Evolutionary conservation across 1,140 invertebrate genomes (phyloP).

Genomic region (Forficula auricularia): DNA sequence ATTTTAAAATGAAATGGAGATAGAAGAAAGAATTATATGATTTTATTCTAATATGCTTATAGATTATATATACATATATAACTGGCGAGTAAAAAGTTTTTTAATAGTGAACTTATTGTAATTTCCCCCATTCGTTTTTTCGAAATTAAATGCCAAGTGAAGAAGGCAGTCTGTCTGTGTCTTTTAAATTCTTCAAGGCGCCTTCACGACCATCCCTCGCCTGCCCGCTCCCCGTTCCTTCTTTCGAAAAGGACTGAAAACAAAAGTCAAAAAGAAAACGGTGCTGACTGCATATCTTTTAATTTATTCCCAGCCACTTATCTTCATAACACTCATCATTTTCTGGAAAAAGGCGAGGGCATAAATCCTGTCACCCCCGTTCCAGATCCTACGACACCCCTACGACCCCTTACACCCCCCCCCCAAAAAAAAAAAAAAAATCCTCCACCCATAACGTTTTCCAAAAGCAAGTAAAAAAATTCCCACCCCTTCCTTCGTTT

Average conservation of each 20-base stretch:
- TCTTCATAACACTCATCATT: constrained; percentile 10
- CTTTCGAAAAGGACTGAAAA: background rate
- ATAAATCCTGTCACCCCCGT: no score
- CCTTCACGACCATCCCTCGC: background rate
- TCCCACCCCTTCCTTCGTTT: no score
- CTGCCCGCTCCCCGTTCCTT: background rate
- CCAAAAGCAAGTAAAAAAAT: no score
- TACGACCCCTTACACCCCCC: no score
- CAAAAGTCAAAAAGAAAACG: constrained; percentile 1
- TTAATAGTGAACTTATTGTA: background rate
- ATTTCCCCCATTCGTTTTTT: constrained; percentile 2
- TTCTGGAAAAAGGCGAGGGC: background rate
- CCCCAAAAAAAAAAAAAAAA: no score
- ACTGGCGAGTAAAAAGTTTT: background rate
- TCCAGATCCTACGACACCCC: no score
- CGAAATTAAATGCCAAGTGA: no score
- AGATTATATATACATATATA: constrained; percentile 1
- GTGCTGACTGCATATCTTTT: constrained; percentile 7
- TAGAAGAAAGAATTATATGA: no score
- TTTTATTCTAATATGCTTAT: no score
- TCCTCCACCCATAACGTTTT: no score
- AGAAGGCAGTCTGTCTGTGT: constrained; percentile 3
- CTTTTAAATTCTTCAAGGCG: background rate
- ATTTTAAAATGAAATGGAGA: no score
- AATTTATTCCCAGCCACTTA: constrained; percentile 10